Conservation (phyloP, 2,888 invertebrate genomes). For the Tigriopus californicus region DNA sequence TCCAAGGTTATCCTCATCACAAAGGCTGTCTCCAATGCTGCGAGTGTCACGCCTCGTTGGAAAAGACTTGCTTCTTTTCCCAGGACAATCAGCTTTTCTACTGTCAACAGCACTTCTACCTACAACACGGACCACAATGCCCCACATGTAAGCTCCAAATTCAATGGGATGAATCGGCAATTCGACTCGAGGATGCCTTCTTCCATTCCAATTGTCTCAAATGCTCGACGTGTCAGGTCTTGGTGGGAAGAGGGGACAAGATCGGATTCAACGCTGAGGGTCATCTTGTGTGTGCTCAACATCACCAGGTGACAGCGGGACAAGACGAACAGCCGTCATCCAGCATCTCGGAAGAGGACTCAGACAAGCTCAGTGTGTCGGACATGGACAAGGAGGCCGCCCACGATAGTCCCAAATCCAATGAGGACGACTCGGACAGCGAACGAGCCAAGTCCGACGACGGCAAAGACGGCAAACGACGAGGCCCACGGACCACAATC, state of each 20-base stretch:
- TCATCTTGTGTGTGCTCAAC: constrained; percentile 13
- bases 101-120: constrained; percentile 9
- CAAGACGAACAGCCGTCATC: neutral
- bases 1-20: neutral
- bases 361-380: constrained; percentile 11
- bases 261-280: constrained; percentile 16
- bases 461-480: constrained; percentile 65
- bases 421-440: constrained; percentile 2
- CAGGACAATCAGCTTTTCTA: constrained; percentile 1
- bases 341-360: constrained; percentile 12
- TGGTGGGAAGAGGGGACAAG: neutral
- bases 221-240: constrained; percentile 11
- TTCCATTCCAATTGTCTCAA: constrained; percentile 9
- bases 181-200: neutral
- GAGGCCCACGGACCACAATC: constrained; percentile 95
- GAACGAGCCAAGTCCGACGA: constrained; percentile 48
- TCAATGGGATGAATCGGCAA: constrained; percentile 15
- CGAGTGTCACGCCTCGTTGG: neutral
- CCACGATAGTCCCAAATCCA: neutral
- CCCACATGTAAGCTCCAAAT: constrained; percentile 18
- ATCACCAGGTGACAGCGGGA: neutral
- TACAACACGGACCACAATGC: constrained; percentile 10
- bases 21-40: constrained; percentile 1
- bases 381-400: constrained; percentile 16
- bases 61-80: constrained; percentile 1